phyloP scores from a whole-genome alignment of 2,888 invertebrate genomes.

The Sinopyrophorus schimmeli region DNA sequence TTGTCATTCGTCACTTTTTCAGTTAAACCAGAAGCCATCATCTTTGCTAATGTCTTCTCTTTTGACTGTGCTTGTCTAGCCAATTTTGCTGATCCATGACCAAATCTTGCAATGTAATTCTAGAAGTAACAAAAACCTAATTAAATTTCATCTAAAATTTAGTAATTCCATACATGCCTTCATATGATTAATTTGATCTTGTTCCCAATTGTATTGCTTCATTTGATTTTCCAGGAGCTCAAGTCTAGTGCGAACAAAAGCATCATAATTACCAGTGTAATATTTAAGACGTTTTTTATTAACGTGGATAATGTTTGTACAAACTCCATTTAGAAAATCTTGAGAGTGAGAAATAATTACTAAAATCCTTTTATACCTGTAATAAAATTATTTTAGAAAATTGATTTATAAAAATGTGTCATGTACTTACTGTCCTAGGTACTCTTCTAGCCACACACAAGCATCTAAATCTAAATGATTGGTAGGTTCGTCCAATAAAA shows the following conservation, averaged over 20 bases:
- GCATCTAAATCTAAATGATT: slow-evolving; percentile 99
- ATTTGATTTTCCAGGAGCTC: slow-evolving; percentile 97
- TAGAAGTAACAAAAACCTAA: slow-evolving; percentile 47
- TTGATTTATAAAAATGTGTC: not conserved
- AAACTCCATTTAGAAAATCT: slow-evolving; percentile 98
- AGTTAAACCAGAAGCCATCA: slow-evolving; percentile 97
- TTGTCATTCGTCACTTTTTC: slow-evolving; percentile 93
- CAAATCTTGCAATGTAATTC: slow-evolving; percentile 98
- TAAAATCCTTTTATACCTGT: slow-evolving; percentile 91
- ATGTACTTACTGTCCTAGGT: slow-evolving; percentile 77
- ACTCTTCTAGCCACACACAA: slow-evolving; percentile 99
- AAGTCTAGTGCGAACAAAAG: slow-evolving; percentile 89
- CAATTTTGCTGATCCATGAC: slow-evolving; percentile 98
- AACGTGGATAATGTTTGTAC: slow-evolving; percentile 95
- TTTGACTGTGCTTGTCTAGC: slow-evolving; percentile 99
- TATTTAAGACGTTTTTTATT: slow-evolving; percentile 91
- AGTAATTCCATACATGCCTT: slow-evolving; percentile 64
- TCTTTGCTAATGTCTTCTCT: slow-evolving; percentile 98
- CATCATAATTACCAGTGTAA: slow-evolving; percentile 91
- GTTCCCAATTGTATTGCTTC: slow-evolving; percentile 99
- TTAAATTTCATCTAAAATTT: not conserved
- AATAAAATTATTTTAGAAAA: slow-evolving; percentile 30
- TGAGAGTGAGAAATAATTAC: slow-evolving; percentile 99
- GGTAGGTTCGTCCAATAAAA: slow-evolving; percentile 97
- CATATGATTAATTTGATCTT: slow-evolving; percentile 99